A percentile compares a stretch with the other conserved stretches of the same genome.
Conservation (phyloP, 23 tunicate species). For the Trididemnum nubilum region DNA sequence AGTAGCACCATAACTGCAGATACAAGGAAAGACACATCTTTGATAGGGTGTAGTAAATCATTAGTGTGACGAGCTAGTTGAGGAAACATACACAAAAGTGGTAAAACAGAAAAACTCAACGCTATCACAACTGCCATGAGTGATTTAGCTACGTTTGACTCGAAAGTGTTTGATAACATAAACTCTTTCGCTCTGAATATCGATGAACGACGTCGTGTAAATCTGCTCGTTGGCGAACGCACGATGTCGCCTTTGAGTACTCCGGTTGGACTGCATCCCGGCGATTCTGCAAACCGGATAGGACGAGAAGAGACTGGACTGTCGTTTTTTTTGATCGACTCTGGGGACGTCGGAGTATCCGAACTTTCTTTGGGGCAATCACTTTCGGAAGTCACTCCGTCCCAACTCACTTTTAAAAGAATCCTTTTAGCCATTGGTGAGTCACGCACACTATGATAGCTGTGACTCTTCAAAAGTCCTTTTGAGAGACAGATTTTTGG, state of each 20-base stretch:
- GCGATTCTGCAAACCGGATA: background rate
- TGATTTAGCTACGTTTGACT: conserved; percentile 81
- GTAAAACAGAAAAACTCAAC: conserved; percentile 53
- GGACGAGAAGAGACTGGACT: background rate
- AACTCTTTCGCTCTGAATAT: conserved; percentile 67
- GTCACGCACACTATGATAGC: background rate
- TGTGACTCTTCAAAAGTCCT: background rate
- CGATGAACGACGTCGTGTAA: conserved; percentile 55
- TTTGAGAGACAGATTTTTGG: background rate
- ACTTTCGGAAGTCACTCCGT: conserved; percentile 18
- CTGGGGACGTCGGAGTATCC: conserved; percentile 11
- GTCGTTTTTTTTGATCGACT: background rate
- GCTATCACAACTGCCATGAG: conserved; percentile 73
- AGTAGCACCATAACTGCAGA: conserved; percentile 19
- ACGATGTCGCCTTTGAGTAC: conserved; percentile 14
- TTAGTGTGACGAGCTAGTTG: background rate
- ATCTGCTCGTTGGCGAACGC: conserved; percentile 23
- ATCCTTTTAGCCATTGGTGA: conserved; percentile 12
- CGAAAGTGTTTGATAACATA: conserved; percentile 56
- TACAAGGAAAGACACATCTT: background rate
- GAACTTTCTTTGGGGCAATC: background rate
- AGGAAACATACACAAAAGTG: conserved; percentile 34
- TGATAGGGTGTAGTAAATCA: background rate
- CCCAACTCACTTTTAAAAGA: conserved; percentile 48
- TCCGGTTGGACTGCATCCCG: background rate